Base-by-base conservation (phyloP, 1,140 invertebrate species). In the Scaptomyza montana region DNA sequence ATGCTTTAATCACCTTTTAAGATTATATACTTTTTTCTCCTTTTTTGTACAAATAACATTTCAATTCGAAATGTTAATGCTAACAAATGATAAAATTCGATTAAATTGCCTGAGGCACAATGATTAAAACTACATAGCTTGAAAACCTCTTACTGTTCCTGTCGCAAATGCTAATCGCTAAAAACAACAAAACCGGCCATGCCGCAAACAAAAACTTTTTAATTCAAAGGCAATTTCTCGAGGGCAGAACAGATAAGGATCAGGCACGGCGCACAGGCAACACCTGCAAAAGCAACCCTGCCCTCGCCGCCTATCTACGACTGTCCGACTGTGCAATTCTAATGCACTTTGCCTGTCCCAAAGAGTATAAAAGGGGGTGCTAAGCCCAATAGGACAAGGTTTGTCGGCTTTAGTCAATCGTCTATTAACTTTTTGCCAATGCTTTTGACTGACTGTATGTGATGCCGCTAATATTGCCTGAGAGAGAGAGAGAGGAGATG, bases 101-200 rank as follows among this genome's bases (percentile, higher is more conserved):
- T 80, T 87, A 73, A 90, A 90, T 90, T 54, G 80, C 67, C 77
- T 77, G 41, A 50, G 12, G 8, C 0, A 30, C 25, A 45, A 57
- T 50, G 46, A 36, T 33, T 21, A 12, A 45, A 30, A 46, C 54
- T 72, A 57, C 59, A 75, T 54, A 36, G 13, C 16, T 16, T 16
- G 16, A 16, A 16, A n/a, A 41, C 33, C 65, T 36, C 10, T 45
- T 36, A 1, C 5, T 33, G 7, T 8, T 5, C 5, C 19, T 33
- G 21, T 63, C 39, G 78, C 50, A 46, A 25, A 79, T 36, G 7
- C 81, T 90, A 89, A 90, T 90, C 87, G 67, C 59, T 68, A 71
- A 80, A 90, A 87, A 89, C 87, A 90, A 90, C 87, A 90, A 90
- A 84, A 75, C 87, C 82, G 65, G 78, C 79, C 67, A 63, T 57